Conservation (phyloP, 2,797 vertebrate genomes). For the Pteronotus mesoamericanus region DNA sequence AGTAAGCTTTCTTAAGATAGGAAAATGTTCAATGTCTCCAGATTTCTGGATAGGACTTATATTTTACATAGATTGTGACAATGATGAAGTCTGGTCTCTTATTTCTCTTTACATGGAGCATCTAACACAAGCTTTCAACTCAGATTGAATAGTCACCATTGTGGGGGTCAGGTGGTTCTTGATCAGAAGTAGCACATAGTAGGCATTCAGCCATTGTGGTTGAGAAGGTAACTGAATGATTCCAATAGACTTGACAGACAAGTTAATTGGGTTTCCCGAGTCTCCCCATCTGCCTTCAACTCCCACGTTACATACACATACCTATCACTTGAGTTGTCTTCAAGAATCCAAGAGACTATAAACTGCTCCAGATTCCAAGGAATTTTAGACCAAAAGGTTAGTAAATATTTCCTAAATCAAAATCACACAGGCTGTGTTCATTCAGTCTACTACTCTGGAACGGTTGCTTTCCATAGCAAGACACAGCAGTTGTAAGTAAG, state of each 20-base stretch:
- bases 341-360: not conserved
- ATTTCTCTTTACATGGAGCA: not conserved
- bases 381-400: not conserved
- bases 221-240: not conserved
- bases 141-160: not conserved
- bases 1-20: not conserved
- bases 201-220: not conserved
- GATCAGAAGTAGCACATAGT: not conserved
- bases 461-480: not conserved
- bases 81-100: not conserved
- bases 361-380: not conserved
- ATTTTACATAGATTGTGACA: not conserved
- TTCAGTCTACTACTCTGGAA: not conserved
- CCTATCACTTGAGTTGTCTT: not conserved
- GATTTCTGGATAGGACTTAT: not conserved
- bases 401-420: slow-evolving; percentile 33
- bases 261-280: not conserved
- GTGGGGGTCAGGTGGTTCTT: not conserved
- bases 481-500: slow-evolving; percentile 40
- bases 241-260: not conserved
- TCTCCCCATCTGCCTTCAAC: not conserved
- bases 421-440: not conserved
- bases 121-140: not conserved
- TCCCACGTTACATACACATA: not conserved
- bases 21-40: not conserved